A percentile compares a stretch with the other conserved stretches of the same genome.
phyloP scores from a whole-genome alignment of 2,888 invertebrate genomes.

The Drosophila mulleri region DNA sequence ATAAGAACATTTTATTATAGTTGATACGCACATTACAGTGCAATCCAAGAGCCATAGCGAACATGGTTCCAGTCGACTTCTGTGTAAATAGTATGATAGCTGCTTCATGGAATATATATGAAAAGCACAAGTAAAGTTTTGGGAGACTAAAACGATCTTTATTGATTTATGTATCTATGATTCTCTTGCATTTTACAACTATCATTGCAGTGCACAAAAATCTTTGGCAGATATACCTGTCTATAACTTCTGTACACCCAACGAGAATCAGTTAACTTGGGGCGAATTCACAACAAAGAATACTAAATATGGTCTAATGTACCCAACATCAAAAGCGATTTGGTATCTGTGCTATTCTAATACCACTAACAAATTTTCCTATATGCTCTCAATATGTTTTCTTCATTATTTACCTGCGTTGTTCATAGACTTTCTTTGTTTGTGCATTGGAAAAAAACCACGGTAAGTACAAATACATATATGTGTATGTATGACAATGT shows the following conservation, averaged over 20 bases:
- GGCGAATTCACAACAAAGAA: constrained; percentile 88
- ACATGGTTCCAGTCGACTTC: constrained; percentile 92
- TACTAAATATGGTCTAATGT: constrained; percentile 86
- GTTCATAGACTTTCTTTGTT: neutral
- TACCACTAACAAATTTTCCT: neutral
- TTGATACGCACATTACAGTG: constrained; percentile 16
- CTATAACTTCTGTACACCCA: constrained; percentile 87
- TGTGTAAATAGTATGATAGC: constrained; percentile 93
- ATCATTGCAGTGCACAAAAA: neutral
- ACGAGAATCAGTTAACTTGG: constrained; percentile 93
- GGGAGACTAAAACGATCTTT: neutral
- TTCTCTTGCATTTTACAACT: neutral
- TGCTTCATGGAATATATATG: constrained; percentile 90
- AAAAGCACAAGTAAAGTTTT: constrained; percentile 7
- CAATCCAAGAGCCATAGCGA: constrained; percentile 89
- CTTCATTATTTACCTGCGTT: constrained; percentile 23
- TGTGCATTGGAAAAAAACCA: constrained; percentile 20
- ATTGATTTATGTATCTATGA: neutral
- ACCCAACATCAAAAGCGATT: constrained; percentile 88
- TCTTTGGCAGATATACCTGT: neutral
- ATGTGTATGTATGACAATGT: neutral
- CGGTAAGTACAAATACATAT: constrained; percentile 8
- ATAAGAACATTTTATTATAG: neutral
- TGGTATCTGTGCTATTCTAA: constrained; percentile 87
- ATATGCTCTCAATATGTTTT: constrained; percentile 15